Evolutionary conservation across 1,140 invertebrate species (phyloP), one percentile per base, ranked within the genome.

Genomic region (Rhizoglyphus robini): DNA sequence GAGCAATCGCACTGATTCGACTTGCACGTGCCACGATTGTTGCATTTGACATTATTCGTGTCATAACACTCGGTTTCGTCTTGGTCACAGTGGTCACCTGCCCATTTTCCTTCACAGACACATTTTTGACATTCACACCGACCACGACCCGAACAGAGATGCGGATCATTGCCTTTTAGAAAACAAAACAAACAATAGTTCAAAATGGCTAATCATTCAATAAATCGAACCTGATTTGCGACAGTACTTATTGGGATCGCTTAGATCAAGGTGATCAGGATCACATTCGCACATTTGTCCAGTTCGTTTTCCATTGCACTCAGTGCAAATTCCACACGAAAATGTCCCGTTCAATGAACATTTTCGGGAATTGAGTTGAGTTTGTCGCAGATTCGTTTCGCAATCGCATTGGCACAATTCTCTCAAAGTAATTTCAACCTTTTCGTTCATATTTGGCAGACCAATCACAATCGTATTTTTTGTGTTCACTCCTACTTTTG

Each of bases 401-500:
- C 64, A 65, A 30, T 58, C 64, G 30, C 64, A 65, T 38, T 65
- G 5, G 27, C 64, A 65, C 3, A 25, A 15, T 81, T 93, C 86
- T 72, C 91, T 84, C 64, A 96, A 73, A 69, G 90, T 84, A 1
- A 96, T 82, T 4, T 81, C 80, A 4, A 96, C 78, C 72, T 82
- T 84, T 75, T 96, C 93, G 66, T 88, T 86, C 38, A 95, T 83
- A 68, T 89, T 91, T 27, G 92, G 88, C 0, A 90, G 90, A 77
- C 91, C 91, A 68, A 96, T 94, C 62, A 84, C 78, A 71, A 95
- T 63, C 2, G 54, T 15, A 73, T 88, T 85, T 15, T 67, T 34
- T 13, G 8, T 8, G 20, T n/a, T 20, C 11, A 23, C 11, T 11
- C 8, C 0, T 20, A 23, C 13, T 3, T 67, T 63, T 27, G 67